Conservation (phyloP, 1,140 invertebrate genomes). For the Apis laboriosa region DNA sequence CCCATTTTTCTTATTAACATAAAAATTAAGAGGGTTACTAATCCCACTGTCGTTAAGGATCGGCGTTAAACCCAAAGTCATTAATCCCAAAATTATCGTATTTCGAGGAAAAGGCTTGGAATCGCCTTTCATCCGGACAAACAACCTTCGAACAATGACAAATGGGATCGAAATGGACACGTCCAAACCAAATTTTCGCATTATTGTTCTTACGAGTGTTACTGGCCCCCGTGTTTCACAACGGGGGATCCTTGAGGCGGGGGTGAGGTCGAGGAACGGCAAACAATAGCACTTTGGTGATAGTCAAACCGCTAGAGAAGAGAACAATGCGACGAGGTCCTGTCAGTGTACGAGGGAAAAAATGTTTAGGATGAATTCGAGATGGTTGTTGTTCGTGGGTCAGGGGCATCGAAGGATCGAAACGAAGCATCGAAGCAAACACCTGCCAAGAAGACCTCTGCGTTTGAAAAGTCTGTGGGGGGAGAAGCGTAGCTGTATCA, state of each 20-base stretch:
- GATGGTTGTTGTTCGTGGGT: slow-evolving; percentile 33
- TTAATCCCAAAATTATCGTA: no score
- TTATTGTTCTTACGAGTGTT: slow-evolving; percentile 65
- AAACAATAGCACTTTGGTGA: slow-evolving; percentile 68
- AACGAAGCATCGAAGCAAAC: slow-evolving; percentile 55
- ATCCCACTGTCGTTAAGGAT: not conserved
- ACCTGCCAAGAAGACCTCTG: slow-evolving; percentile 68
- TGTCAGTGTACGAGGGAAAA: slow-evolving; percentile 37
- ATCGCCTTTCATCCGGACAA: not conserved
- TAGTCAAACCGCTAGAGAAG: slow-evolving; percentile 72
- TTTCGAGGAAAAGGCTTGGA: not conserved
- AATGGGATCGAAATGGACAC: not conserved
- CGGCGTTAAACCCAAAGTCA: not conserved
- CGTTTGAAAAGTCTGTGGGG: slow-evolving; percentile 33
- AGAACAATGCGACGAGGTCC: slow-evolving; percentile 64
- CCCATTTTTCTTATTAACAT: not conserved
- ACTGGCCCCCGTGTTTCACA: slow-evolving; percentile 33
- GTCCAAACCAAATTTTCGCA: slow-evolving; percentile 29
- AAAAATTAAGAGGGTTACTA: not conserved
- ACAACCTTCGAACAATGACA: slow-evolving; percentile 21
- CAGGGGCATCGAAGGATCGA: slow-evolving; percentile 65
- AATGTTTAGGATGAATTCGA: slow-evolving; percentile 36
- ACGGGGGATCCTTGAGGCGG: slow-evolving; percentile 6
- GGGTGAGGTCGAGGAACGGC: slow-evolving; percentile 43
- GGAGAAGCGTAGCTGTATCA: slow-evolving; percentile 24